Base-by-base conservation (phyloP, 1,140 invertebrate species). In the Pseudoatta argentina region DNA sequence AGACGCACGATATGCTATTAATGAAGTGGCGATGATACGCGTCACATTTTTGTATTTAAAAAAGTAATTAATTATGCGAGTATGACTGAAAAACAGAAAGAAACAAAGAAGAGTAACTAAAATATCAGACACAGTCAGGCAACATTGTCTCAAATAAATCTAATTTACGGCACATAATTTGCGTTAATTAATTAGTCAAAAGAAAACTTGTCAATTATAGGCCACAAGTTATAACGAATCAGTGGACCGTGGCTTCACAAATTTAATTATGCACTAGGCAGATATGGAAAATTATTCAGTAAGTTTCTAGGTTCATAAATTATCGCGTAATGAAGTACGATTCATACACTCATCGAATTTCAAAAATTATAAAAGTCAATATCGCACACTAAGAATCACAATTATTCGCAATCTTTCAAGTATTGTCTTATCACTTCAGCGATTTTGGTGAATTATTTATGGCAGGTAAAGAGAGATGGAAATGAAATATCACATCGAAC, bases 331-430 rank as follows among this genome's bases (percentile, higher is more conserved):
- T 34, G 59, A 48, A 44, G 16, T 44, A 44, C 30, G 16, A 55
- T 44, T 24, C 24, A 3, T 21, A 12, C 44, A 44, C 24, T 66
- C 61, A 1, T 39, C 6, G n/a, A 55, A 44, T 69, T 67, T 14
- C 30, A 55, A 3, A 44, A 44, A 44, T 79, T 18, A 14, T 12
- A 51, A 53, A 39, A 8, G n/a, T 53, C 7, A 44, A 39, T 7
- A 21, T 61, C 27, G 14, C 8, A 4, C 63, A 67, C 18, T 3
- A 2, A 16, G 10, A 67, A 55, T 55, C 48, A 69, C 63, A 69
- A 79, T 55, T 69, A 79, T 69, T 67, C 16, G 27, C 48, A 34
- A 67, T 67, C 27, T n/a, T 69, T 24, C 44, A 76, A 51, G 71
- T 34, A 39, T 39, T 8, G 39, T 57, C 34, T 64, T n/a, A 59